Percentiles rank a stretch among this genome's conserved stretches.
Evolutionary conservation across 2,888 invertebrate species (phyloP).

Genomic region (Drosophila yooni): DNA sequence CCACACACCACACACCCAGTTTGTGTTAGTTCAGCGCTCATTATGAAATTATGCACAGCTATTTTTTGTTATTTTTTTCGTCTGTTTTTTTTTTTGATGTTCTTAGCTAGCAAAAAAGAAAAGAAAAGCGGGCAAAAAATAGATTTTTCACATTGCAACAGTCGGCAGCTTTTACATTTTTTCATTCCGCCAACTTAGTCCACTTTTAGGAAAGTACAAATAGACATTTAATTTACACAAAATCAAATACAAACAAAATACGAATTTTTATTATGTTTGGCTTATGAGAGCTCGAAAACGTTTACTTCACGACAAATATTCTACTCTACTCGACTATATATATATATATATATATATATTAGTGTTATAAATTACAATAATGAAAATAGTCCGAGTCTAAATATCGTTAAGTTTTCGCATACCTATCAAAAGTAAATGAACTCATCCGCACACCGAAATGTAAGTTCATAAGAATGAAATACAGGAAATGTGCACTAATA

Average conservation of each 20-base stretch:
- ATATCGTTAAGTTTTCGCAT: not conserved
- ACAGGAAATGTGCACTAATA: not conserved
- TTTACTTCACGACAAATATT: not conserved
- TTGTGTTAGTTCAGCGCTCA: slow-evolving; percentile 68
- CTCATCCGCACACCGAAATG: too few species aligned
- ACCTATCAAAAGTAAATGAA: too few species aligned
- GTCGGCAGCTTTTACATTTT: not conserved
- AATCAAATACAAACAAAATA: not conserved
- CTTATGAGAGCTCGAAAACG: not conserved
- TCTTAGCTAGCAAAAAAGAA: slow-evolving; percentile 8
- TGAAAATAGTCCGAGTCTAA: not conserved
- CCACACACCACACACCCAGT: not conserved
- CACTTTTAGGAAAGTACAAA: not conserved
- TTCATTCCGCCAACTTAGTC: not conserved
- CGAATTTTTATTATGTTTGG: not conserved
- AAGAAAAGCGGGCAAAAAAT: slow-evolving; percentile 33
- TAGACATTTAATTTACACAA: not conserved
- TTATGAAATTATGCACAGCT: slow-evolving; percentile 71
- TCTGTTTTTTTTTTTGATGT: not conserved
- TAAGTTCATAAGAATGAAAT: not conserved
- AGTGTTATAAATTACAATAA: not conserved
- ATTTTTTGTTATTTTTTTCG: slow-evolving; percentile 16
- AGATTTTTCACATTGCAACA: slow-evolving; percentile 11
- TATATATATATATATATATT: not conserved
- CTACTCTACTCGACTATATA: not conserved